These are phyloP conservation scores for Macroglossus sobrinus DNA, from an alignment of 2,113 vertebrate species.

Conservation along the genomic window DNA sequence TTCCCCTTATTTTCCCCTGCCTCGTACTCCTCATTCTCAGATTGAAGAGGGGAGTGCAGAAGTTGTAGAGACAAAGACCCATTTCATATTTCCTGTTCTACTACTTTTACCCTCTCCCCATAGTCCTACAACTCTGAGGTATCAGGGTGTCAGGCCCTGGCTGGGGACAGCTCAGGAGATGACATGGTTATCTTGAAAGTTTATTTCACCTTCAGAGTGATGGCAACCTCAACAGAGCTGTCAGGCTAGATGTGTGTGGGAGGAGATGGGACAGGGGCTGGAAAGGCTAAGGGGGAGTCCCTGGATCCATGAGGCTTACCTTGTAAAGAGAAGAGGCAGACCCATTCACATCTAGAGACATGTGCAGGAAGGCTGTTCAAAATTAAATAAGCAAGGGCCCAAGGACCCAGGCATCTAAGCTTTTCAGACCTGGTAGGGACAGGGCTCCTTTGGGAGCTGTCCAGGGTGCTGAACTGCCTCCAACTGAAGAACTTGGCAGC, in stretches of 20 bases:
- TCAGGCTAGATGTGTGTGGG: neutral
- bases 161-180: neutral
- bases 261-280: neutral
- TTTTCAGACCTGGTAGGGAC: neutral
- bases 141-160: neutral
- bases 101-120: neutral
- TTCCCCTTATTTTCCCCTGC: neutral
- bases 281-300: neutral
- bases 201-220: slow-evolving; percentile 27
- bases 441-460: slow-evolving; percentile 42
- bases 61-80: neutral
- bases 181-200: neutral
- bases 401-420: neutral
- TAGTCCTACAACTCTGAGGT: neutral
- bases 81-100: neutral
- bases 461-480: slow-evolving; percentile 66
- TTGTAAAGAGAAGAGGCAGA: neutral
- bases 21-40: neutral
- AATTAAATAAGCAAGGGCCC: neutral
- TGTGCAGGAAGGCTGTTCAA: neutral
- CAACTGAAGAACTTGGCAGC: neutral
- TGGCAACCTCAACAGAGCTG: neutral
- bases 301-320: neutral
- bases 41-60: neutral
- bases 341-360: neutral